Base-by-base conservation (phyloP, 2,888 invertebrate genomes). In the Trachelus tabidus region DNA sequence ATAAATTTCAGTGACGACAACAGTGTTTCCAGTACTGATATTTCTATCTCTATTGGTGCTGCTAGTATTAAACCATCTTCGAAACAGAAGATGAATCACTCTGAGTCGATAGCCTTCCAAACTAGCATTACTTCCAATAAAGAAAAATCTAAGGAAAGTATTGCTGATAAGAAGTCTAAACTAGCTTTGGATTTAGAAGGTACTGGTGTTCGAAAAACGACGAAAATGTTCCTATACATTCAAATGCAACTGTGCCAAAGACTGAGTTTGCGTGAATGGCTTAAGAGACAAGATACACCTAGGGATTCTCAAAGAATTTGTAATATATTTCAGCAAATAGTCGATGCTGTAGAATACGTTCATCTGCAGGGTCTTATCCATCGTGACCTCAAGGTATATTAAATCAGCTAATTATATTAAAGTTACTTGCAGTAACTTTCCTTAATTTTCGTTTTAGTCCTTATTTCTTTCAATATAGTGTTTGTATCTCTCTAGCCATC, bases 161-260 rank as follows among this genome's bases (percentile, higher is more conserved):
- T 79, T 1, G 35, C 78, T 11, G 79, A 81, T 33, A 81, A 80
- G 73, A 82, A 81, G 68, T 79, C 80, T 3, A 79, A 81, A 69
- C 74, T 83, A 12, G 80, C 76, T 76, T 76, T 83, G 77, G 71
- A 71, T 34, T 34, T 71, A 30, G 34, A 71, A 34, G 12, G 34
- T 33, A 33, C 71, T 12, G n/a, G 31, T 33, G 76, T 68, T 73
- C 30, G n/a, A 30, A 78, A 87, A 86, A 87, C 85, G 6, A 79
- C 92, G 12, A 94, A 93, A 89, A 94, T 96, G 89, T 97, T 96
- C 91, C 93, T 99, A 30, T 99, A 98, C 90, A 99, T 99, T 90
- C 99, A 99, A 93, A 99, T 99, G 99, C 98, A 99, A 92, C 92
- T 99, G 81, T 99, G 99, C 88, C 94, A 95, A 77, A 95, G 95